Conservation (phyloP, 2,113 vertebrate species). For the Petaurus breviceps region DNA sequence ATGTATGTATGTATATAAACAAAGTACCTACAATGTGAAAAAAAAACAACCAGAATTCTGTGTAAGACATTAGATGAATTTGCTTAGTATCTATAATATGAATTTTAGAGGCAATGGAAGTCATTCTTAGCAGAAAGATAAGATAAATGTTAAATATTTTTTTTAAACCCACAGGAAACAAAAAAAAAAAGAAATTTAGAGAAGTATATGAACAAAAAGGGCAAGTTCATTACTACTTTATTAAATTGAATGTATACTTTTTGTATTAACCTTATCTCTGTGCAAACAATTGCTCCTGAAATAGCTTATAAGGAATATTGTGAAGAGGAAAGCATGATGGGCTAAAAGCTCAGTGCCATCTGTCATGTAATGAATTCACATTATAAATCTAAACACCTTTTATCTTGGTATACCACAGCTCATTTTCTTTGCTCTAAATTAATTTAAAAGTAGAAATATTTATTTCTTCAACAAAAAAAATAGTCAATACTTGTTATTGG, state of each 20-base stretch:
- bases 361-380: neutral
- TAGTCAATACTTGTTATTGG: too few species aligned
- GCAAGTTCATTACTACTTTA: neutral
- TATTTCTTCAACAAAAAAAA: too few species aligned
- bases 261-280: neutral
- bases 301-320: too few species aligned
- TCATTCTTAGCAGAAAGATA: neutral
- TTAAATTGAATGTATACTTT: neutral
- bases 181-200: neutral
- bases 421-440: too few species aligned
- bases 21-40: neutral
- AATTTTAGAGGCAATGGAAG: neutral
- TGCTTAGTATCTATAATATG: neutral
- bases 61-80: neutral
- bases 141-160: neutral
- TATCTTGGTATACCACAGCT: neutral
- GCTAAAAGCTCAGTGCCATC: neutral
- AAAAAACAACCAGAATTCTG: neutral
- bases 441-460: too few species aligned
- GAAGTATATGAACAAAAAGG: neutral
- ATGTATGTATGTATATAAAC: too few species aligned
- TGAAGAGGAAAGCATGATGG: neutral
- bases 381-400: neutral
- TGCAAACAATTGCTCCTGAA: too few species aligned
- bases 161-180: neutral